Evolutionary conservation across 2,888 invertebrate genomes (phyloP).

Genomic region (Mystacides longicornis): DNA sequence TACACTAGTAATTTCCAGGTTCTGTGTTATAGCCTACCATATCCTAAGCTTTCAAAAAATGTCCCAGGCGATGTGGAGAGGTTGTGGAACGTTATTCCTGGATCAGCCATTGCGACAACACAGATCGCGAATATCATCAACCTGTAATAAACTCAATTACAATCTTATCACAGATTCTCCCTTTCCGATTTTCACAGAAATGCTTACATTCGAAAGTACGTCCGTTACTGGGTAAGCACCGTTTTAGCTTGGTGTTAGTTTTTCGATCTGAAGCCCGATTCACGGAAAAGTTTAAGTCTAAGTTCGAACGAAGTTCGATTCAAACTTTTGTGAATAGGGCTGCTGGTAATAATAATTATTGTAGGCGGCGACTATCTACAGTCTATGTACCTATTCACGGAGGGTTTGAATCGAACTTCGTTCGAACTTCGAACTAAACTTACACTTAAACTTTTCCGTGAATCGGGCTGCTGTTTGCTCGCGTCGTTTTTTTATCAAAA

Average conservation of each 20-base stretch:
- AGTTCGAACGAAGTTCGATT: too few relatives aligned
- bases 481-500: too few relatives aligned
- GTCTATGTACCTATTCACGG: too few relatives aligned
- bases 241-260: conserved; percentile 1
- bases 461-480: too few relatives aligned
- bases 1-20: neutral
- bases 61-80: neutral
- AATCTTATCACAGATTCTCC: neutral
- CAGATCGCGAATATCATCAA: neutral
- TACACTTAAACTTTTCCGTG: too few relatives aligned
- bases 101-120: neutral
- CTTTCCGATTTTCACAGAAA: neutral
- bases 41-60: neutral
- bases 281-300: too few relatives aligned
- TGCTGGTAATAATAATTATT: too few relatives aligned
- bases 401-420: too few relatives aligned
- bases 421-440: too few relatives aligned
- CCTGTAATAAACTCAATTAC: conserved; percentile 1
- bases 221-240: neutral
- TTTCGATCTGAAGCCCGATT: too few relatives aligned
- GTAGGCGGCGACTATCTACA: too few relatives aligned
- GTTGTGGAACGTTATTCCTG: neutral
- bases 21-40: neutral
- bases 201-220: neutral
- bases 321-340: too few relatives aligned